Base-by-base conservation (phyloP, 2,113 vertebrate species). In the Rissa tridactyla region DNA sequence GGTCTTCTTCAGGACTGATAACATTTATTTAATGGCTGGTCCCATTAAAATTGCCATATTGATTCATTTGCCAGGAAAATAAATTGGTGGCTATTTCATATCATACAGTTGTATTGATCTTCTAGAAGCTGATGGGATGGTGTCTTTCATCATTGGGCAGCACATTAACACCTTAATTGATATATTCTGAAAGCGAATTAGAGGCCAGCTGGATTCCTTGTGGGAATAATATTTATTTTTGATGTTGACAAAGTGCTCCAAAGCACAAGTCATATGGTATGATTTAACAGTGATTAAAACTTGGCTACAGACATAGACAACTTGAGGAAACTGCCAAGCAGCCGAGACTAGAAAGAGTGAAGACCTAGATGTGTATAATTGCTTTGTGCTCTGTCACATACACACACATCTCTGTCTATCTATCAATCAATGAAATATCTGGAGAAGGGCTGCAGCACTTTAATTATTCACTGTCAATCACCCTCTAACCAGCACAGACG, bases 61-160 rank as follows among this genome's bases (percentile, higher is more conserved):
- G 92, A 97, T 96, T 88, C 6, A 47, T 91, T 90, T 97, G 83
- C 79, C 92, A 97, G 71, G 83, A 93, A 97, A 95, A 97, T 86
- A 90, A 88, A 95, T 98, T 42, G 78, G 85, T 82, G 73, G 44
- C 26, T 76, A 76, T 88, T 64, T 97, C 68, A 34, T 91, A 77
- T 54, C 71, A 65, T 72, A 38, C 64, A 30, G 27, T 62, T 13
- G 17, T 91, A 94, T 95, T 95, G 94, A 95, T 96, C 90, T 89
- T 66, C 64, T 51, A 79, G 55, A 77, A 62, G 40, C 57, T 87
- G 72, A 71, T 77, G 58, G 83, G 82, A 76, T 64, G 55, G 76
- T 15, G 58, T 44, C 64, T 95, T 96, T 96, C 75, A 92, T 97
- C 75, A 75, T 5, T 46, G 80, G 89, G 80, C 69, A 90, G 73